Conservation (phyloP, 2,888 invertebrate species). For the Slavum lentiscoides region DNA sequence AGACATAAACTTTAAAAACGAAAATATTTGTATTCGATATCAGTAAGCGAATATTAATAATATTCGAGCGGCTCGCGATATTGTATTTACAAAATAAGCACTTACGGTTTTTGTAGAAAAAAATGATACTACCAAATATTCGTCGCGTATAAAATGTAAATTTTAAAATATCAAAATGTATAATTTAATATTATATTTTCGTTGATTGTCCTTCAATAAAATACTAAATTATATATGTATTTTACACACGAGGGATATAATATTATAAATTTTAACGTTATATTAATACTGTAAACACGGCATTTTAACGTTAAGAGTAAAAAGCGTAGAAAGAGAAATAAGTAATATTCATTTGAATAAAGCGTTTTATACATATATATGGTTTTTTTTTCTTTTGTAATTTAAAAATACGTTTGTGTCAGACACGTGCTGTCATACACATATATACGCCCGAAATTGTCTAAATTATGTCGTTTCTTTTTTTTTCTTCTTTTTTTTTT, state of each 20-base stretch:
- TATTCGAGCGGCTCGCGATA: background rate
- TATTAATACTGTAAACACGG: no score
- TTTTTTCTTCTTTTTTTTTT: constrained; percentile 20
- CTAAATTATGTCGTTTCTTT: constrained; percentile 9
- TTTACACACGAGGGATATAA: no score
- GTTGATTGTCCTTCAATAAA: no score
- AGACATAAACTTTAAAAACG: background rate
- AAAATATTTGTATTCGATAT: background rate
- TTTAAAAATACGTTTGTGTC: background rate
- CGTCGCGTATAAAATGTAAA: no score
- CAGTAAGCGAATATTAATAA: background rate
- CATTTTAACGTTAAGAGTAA: no score
- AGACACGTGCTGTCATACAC: constrained; percentile 1
- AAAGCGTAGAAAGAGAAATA: background rate
- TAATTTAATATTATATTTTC: no score
- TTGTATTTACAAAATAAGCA: background rate
- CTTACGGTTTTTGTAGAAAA: background rate
- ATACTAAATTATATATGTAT: no score
- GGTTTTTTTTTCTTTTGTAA: background rate
- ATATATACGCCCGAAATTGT: constrained; percentile 12
- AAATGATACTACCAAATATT: no score
- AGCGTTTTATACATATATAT: background rate
- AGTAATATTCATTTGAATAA: background rate
- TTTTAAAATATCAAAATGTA: no score
- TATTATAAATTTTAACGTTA: no score